phyloP scores from a whole-genome alignment of 2,888 invertebrate genomes.

The Drosophila seclusa region DNA sequence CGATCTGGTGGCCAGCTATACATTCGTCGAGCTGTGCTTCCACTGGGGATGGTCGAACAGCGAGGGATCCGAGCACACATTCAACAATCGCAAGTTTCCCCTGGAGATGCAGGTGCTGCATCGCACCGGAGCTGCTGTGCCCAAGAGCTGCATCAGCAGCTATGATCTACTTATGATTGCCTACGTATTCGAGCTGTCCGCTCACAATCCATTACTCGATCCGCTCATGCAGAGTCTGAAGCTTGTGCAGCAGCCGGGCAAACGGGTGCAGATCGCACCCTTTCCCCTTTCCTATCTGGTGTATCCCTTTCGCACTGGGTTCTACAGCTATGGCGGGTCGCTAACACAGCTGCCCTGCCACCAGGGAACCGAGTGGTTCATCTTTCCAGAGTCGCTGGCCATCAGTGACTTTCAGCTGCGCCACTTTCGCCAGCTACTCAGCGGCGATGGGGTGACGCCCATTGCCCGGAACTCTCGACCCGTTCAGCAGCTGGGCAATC shows the following conservation, averaged over 20 bases:
- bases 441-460: slow-evolving; percentile 72
- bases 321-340: slow-evolving; percentile 87
- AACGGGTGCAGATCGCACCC: slow-evolving; percentile 85
- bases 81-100: slow-evolving; percentile 86
- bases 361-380: slow-evolving; percentile 87
- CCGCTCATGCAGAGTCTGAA: slow-evolving; percentile 86
- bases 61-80: slow-evolving; percentile 87
- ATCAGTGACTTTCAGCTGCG: slow-evolving; percentile 86
- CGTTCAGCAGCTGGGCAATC: slow-evolving; percentile 79
- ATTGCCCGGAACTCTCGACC: slow-evolving; percentile 84
- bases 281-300: slow-evolving; percentile 87
- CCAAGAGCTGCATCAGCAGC: slow-evolving; percentile 70
- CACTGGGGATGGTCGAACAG: slow-evolving; percentile 87
- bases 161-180: slow-evolving; percentile 85
- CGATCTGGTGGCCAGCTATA: slow-evolving; percentile 86
- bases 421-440: slow-evolving; percentile 82
- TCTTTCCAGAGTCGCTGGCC: slow-evolving; percentile 87
- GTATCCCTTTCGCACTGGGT: slow-evolving; percentile 86
- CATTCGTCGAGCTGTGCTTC: slow-evolving; percentile 86
- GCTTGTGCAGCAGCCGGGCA: slow-evolving; percentile 84
- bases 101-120: slow-evolving; percentile 87
- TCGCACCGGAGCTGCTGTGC: slow-evolving; percentile 68
- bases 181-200: slow-evolving; percentile 86
- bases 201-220: slow-evolving; percentile 87
- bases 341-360: slow-evolving; percentile 87